Evolutionary conservation across 1,140 invertebrate species (phyloP), one percentile per base, ranked within the genome.

Genomic region (Druon quercuslanigerum): DNA sequence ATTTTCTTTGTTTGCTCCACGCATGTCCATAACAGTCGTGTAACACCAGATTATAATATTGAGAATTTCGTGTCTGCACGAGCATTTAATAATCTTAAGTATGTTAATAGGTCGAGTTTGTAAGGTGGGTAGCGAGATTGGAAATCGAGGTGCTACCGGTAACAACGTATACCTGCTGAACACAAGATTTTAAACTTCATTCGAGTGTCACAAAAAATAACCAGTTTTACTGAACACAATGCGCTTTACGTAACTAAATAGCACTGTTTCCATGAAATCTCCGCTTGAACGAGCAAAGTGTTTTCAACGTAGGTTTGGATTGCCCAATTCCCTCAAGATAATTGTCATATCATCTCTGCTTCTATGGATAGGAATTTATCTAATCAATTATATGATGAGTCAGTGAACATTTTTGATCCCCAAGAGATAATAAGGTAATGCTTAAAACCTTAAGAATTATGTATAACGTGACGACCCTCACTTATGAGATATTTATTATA

Each of bases 1-100:
- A 71, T 70, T 81, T 77, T 82, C 81, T 82, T 83, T 84, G 82
- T 83, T 77, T 84, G 81, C 73, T 72, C 84, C 66, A 54, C 51
- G 74, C 71, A 75, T 75, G 75, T 73, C 77, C 77, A 72, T 50
- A 78, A 51, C 52, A 74, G 74, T 66, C 60, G 60, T 66, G 60
- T 66, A 66, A 66, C 60, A 66, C 60, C 60, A 66, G 60, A 7
- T 66, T 66, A 46, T 66, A 33, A 56, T 56, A 56, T 19, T 19
- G 60, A 46, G 60, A 66, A 66, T 78, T 73, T 72, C 73, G 77
- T 76, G 51, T 57, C 60, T 75, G 54, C 75, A 71, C 71, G 19
- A 51, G 14, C 78, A 54, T 77, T 82, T 75, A 77, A 78, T 73
- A 57, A 56, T 25, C 20, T 25, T 51, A 51, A 25, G 51, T 25